Base-by-base conservation (phyloP, 2,888 invertebrate species). In the Gibbula magus region DNA sequence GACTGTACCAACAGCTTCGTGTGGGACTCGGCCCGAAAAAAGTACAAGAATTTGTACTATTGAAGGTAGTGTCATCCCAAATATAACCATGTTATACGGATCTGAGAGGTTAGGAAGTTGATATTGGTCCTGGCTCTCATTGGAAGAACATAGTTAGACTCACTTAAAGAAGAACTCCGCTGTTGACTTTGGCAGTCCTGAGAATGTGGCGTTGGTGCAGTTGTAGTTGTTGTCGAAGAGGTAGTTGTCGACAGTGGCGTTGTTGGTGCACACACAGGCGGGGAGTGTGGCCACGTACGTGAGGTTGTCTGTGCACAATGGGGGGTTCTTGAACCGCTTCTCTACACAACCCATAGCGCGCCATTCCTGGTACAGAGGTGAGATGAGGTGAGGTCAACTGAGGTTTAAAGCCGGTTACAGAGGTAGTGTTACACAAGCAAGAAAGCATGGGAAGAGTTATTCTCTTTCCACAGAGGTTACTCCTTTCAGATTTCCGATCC, bases 161-260 rank as follows among this genome's bases (percentile, higher is more conserved):
- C 82, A 90, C 90, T 88, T 85, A 78, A 90, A 90, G 80, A 77
- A 90, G 5, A 88, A 73, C 67, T 89, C 87, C 1, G 88, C 87
- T 0, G 86, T 82, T 0, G 86, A 81, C 8, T 78, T 82, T 3
- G 82, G 81, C 18, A 80, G 81, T 3, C 78, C 83, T 7, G 79
- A 70, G 79, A 79, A 85, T 25, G 70, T 82, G 0, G 79, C 80
- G 25, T 85, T 86, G 0, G 88, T 89, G 74, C 88, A 88, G 82
- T 87, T 87, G 45, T 45, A 45, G 45, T 45, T 70, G 20, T 56
- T 74, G 2, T 80, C 25, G 18, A 77, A 61, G 18, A 22, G 35
- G 8, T n/a, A 10, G 32, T 51, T 45, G 67, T 86, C 81, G 13
- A 83, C 79, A 35, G 83, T 85, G 25, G 25, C 32, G 79, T 88